Evolutionary conservation across 2,797 vertebrate species (phyloP), one percentile per base, ranked within the genome.

Genomic region (Falco cherrug): DNA sequence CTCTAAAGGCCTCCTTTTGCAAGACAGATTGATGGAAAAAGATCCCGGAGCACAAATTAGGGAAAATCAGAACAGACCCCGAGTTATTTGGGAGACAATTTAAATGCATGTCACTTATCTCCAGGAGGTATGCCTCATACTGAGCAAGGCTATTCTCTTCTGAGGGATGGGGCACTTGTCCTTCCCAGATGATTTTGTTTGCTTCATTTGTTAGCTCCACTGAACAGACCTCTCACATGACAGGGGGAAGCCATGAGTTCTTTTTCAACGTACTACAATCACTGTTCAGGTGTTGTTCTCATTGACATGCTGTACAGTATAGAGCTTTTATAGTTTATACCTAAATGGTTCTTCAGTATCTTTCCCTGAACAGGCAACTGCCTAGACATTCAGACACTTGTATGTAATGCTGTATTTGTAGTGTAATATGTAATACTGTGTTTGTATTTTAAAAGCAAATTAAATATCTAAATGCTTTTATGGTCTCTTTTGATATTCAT

Each of bases 381-480:
- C 11, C 25, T 81, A 13, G 54, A 75, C 8, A 1, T 13, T 84
- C 41, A 54, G 15, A 35, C 15, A 31, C 60, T 81, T 67, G 18
- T 15, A 60, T 4, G 8, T 39, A 65, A 57, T 60, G 16, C 8
- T 75, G 26, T 37, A 33, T 69, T 73, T n/a, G 11, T 28, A 78
- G 41, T 78, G 35, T 21, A 56, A 56, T 35, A 31, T 1, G 18
- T 31, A 61, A 29, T 16, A 39, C 4, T 59, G 6, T 39, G 19
- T 48, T 64, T 57, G n/a, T 17, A 41, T 82, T 91, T 94, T 25
- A n/a, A 84, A 87, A 56, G 68, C 3, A 94, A 87, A 84, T 63
- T 64, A 39, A 65, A 41, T 16, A 82, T 19, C 5, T 64, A 65
- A 75, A 41, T 37, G 1, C 1, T 50, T 69, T 80, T 69, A n/a